Evolutionary conservation across 2,888 invertebrate species (phyloP), one percentile per base, ranked within the genome.

Genomic region (Drosophila mulleri): DNA sequence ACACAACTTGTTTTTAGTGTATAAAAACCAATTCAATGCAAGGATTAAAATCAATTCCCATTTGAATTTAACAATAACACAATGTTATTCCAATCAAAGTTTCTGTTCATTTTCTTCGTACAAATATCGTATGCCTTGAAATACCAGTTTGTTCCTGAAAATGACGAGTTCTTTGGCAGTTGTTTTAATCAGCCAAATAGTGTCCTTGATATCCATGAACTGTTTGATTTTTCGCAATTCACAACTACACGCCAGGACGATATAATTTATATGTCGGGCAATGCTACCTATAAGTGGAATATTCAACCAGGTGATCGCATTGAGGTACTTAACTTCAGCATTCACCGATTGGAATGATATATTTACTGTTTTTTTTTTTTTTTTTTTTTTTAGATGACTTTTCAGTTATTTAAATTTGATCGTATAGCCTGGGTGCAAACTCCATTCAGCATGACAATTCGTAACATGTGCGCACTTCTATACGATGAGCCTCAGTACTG

Each of bases 111-210:
- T 16, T 29, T 50, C 20, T n/a, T 23, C 29, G 12, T 12, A 26
- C 3, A 9, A 8, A 7, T 39, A 26, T 44, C 89, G 84, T 39
- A 3, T n/a, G 44, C 47, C 14, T 3, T 4, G 0, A 42, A 64
- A 48, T 72, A 72, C 20, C 1, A 14, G 6, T 52, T 62, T 1
- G 0, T 26, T 16, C 1, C 32, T 3, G 53, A 64, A 7, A 41
- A 70, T 53, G 67, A 70, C 0, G 61, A 57, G 0, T 2, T 77
- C 16, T 62, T 67, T 11, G 9, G 0, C 4, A 7, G 39, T 7
- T 76, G 76, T 18, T 9, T n/a, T 3, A 41, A 60, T 32, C 23
- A 63, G 41, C 47, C 64, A 1, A 18, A 7, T 1, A 32, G 41
- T 18, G 50, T 58, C 0, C 12, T 45, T 3, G 37, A 29, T 20